Evolutionary conservation across 1,140 invertebrate genomes (phyloP).

Genomic region (Popillia japonica): DNA sequence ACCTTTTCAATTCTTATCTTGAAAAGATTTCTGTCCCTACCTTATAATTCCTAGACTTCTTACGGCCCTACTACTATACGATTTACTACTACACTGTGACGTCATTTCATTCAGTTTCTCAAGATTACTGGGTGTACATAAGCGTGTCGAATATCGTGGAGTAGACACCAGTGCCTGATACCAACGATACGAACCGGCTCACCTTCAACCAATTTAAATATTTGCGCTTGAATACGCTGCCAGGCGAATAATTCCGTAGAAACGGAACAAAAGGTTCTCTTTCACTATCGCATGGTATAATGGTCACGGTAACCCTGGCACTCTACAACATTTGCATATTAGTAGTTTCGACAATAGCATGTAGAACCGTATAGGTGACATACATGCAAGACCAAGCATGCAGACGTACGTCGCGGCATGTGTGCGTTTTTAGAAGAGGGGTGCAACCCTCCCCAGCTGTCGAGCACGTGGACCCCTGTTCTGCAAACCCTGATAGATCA

Average conservation of each 20-base stretch:
- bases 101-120: conserved; percentile 20
- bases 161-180: not conserved
- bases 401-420: conserved; percentile 33
- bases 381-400: conserved; percentile 18
- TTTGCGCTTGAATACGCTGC: conserved; percentile 13
- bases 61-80: not conserved
- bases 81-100: not conserved
- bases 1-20: conserved; percentile 25
- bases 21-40: conserved; percentile 21
- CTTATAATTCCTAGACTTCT: not conserved
- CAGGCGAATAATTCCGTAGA: conserved; percentile 10
- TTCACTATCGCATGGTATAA: conserved; percentile 23
- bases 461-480: conserved; percentile 28
- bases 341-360: conserved; percentile 5
- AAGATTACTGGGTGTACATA: not conserved
- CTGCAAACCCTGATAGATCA: conserved; percentile 33
- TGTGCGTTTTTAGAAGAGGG: conserved; percentile 28
- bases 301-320: not conserved
- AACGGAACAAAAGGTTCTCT: conserved; percentile 25
- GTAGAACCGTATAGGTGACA: conserved; percentile 21
- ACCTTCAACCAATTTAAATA: conserved; percentile 35
- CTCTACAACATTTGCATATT: conserved; percentile 20
- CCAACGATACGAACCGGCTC: conserved; percentile 20
- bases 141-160: not conserved
- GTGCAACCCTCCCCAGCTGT: conserved; percentile 31